Evolutionary conservation across 2,113 vertebrate genomes (phyloP).

Genomic region (Pteruthius melanotis): DNA sequence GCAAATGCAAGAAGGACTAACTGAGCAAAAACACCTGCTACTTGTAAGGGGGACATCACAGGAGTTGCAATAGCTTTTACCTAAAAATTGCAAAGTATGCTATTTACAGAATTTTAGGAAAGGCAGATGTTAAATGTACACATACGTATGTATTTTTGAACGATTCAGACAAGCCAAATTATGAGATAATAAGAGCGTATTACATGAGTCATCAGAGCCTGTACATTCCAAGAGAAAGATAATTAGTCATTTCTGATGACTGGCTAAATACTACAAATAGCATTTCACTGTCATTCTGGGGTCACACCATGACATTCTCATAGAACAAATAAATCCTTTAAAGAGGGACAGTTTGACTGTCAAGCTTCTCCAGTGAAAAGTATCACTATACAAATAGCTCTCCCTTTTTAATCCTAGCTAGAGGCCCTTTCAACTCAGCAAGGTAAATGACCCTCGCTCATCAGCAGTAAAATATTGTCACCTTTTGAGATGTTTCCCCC

Average conservation of each 20-base stretch:
- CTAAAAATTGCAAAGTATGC: neutral
- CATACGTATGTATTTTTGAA: neutral
- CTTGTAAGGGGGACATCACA: neutral
- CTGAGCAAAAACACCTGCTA: neutral
- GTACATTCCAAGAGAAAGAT: neutral
- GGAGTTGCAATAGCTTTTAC: neutral
- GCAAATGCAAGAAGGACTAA: neutral
- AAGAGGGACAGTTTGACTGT: neutral
- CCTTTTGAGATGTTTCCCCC: neutral
- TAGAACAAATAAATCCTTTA: neutral
- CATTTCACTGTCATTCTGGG: neutral
- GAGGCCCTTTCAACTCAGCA: neutral
- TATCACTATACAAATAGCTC: neutral
- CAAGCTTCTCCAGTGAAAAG: neutral
- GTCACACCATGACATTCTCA: neutral
- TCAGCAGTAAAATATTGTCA: neutral
- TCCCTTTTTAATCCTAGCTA: neutral
- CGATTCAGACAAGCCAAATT: neutral
- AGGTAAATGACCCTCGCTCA: neutral
- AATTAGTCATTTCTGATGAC: slow-evolving; percentile 35
- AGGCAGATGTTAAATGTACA: neutral
- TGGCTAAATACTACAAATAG: slow-evolving; percentile 3
- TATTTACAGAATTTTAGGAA: neutral
- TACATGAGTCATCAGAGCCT: neutral
- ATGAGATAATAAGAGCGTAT: neutral